Evolutionary conservation across 1,140 invertebrate genomes (phyloP).

Genomic region (Cherax destructor): DNA sequence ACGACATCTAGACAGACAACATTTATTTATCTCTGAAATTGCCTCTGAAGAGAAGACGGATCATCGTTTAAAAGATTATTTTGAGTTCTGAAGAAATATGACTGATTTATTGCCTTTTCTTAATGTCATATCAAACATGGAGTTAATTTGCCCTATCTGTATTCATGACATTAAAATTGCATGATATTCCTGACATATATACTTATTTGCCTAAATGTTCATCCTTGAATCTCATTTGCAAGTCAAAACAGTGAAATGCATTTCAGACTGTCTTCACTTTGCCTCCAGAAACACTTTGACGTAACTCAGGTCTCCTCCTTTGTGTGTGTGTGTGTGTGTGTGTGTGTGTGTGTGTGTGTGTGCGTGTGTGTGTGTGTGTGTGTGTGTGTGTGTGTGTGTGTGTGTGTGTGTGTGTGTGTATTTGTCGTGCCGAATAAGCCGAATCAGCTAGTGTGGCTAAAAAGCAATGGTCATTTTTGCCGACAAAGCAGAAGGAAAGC

Average conservation of each 20-base stretch:
- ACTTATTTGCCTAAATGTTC: background rate
- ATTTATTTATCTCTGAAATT: background rate
- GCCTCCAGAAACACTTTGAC: slow-evolving; percentile 30
- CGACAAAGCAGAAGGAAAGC: no score
- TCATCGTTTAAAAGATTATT: background rate
- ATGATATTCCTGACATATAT: background rate
- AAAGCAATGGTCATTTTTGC: no score
- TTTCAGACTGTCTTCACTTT: background rate
- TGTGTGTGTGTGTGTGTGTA: background rate
- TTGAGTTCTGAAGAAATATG: background rate
- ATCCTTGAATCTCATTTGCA: background rate
- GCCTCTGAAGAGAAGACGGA: background rate
- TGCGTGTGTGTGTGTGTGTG: slow-evolving; percentile 15
- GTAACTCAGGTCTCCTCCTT: background rate
- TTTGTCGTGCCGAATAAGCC: background rate
- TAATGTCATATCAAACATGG: background rate
- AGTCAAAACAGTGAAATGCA: background rate
- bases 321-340: background rate
- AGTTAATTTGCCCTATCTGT: background rate
- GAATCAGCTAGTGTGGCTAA: no score
- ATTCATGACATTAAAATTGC: background rate
- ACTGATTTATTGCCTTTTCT: background rate
- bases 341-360: background rate
- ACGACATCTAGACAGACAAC: background rate
- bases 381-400: slow-evolving; percentile 20